Percentiles rank a stretch among this genome's conserved stretches.
Conservation (phyloP, 2,113 vertebrate species). For the Trichechus manatus region DNA sequence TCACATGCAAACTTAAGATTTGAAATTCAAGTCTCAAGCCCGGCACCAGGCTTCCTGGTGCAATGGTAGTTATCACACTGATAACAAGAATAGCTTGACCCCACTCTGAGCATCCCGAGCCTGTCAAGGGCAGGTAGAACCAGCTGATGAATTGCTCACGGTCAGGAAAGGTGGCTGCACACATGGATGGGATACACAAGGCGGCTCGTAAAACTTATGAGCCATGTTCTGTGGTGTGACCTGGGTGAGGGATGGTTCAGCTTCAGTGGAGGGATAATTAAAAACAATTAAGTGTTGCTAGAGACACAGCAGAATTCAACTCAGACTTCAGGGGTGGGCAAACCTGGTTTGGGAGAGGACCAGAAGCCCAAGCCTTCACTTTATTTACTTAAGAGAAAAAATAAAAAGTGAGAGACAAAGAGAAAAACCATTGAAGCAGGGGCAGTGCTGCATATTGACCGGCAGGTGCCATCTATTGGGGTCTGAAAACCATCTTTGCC, state of each 20-base stretch:
- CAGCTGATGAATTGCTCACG: conserved; percentile 65
- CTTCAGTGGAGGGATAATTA: conserved; percentile 85
- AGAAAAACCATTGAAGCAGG: not conserved
- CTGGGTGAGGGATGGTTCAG: conserved; percentile 80
- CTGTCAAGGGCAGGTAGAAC: conserved; percentile 10
- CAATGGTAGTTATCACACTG: not conserved
- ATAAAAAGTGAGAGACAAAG: not conserved
- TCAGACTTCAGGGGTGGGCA: conserved; percentile 23
- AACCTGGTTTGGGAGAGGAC: not conserved
- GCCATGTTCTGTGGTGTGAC: conserved; percentile 77
- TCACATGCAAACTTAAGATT: not conserved
- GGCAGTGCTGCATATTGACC: not conserved
- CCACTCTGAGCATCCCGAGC: not conserved
- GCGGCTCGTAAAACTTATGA: conserved; percentile 85
- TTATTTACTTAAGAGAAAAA: conserved; percentile 39
- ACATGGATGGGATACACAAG: conserved; percentile 51
- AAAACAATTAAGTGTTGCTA: conserved; percentile 81
- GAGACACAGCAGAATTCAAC: conserved; percentile 61
- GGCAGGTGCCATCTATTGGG: not conserved
- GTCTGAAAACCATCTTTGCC: not conserved
- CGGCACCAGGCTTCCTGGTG: not conserved
- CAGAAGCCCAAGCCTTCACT: not conserved
- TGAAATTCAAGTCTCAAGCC: not conserved
- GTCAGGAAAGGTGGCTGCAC: conserved; percentile 67
- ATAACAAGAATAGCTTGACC: not conserved